These are phyloP conservation scores for Scolanthus callimorphus DNA, from an alignment of 92 coral and sea anemone genomes.

Conservation along the genomic window DNA sequence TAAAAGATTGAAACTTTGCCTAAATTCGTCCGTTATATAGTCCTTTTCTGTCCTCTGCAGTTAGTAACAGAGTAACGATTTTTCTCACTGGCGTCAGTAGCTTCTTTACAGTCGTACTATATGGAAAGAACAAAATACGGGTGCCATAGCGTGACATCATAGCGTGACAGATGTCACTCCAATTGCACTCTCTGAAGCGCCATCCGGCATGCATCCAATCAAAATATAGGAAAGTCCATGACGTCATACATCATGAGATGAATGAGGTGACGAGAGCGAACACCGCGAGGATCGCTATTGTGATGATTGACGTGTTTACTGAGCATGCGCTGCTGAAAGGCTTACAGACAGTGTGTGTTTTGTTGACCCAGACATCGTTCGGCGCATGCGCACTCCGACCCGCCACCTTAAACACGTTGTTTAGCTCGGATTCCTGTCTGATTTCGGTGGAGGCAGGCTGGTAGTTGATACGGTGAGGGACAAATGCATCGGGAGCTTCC, in stretches of 20 bases:
- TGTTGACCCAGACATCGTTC: slow-evolving; percentile 50
- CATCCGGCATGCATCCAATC: too few species aligned
- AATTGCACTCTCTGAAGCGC: too few species aligned
- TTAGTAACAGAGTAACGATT: too few species aligned
- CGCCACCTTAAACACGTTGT: slow-evolving; percentile 45
- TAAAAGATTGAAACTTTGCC: too few species aligned
- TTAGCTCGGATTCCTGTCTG: slow-evolving; percentile 4
- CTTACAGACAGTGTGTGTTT: slow-evolving; percentile 58
- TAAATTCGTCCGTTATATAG: too few species aligned
- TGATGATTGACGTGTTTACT: slow-evolving; percentile 1
- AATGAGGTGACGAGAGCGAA: slow-evolving; percentile 1
- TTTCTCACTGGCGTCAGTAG: too few species aligned
- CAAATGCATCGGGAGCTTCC: slow-evolving; percentile 23
- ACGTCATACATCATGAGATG: not conserved
- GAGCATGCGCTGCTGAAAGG: slow-evolving; percentile 55
- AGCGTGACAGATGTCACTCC: too few species aligned
- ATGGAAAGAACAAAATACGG: too few species aligned
- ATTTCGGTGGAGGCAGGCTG: slow-evolving; percentile 64
- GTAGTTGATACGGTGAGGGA: slow-evolving; percentile 63
- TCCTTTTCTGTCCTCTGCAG: too few species aligned
- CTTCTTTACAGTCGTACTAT: too few species aligned
- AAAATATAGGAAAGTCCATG: too few species aligned
- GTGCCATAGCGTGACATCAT: too few species aligned
- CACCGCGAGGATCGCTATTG: slow-evolving; percentile 1
- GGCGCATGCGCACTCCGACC: slow-evolving; percentile 84